phyloP scores from a whole-genome alignment of 1,140 invertebrate species.

The Ceratosolen solmsi region DNA sequence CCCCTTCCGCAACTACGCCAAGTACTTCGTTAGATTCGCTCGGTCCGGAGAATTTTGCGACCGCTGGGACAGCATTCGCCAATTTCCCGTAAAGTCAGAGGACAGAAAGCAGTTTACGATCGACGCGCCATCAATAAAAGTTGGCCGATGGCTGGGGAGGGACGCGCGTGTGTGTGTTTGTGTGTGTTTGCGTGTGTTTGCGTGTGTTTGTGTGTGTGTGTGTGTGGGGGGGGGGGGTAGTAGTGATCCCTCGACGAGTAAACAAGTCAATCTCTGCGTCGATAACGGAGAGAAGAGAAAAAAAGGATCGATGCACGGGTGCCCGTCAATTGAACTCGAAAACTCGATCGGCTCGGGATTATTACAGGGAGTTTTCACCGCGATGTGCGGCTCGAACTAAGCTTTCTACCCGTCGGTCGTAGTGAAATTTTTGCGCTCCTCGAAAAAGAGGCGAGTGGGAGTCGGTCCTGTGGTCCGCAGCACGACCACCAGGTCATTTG shows the following conservation, averaged over 20 bases:
- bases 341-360: constrained; percentile 34
- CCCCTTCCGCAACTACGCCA: neutral
- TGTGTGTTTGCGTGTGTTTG: too few species aligned
- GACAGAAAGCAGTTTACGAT: constrained; percentile 29
- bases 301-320: constrained; percentile 35
- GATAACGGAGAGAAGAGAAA: constrained; percentile 23
- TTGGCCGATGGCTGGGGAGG: neutral
- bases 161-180: neutral
- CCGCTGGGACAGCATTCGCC: neutral
- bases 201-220: too few species aligned
- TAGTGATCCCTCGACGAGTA: constrained; percentile 6
- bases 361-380: constrained; percentile 62
- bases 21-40: neutral
- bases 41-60: neutral
- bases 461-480: constrained; percentile 61
- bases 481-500: constrained; percentile 70
- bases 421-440: neutral
- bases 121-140: constrained; percentile 46
- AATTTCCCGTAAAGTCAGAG: constrained; percentile 28
- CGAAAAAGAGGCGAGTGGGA: constrained; percentile 22
- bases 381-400: constrained; percentile 44
- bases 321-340: constrained; percentile 41
- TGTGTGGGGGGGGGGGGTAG: too few species aligned
- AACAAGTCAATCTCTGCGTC: constrained; percentile 44
- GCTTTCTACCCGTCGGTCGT: neutral